Conservation (phyloP, 2,113 vertebrate genomes). For the Callaeas wilsoni region DNA sequence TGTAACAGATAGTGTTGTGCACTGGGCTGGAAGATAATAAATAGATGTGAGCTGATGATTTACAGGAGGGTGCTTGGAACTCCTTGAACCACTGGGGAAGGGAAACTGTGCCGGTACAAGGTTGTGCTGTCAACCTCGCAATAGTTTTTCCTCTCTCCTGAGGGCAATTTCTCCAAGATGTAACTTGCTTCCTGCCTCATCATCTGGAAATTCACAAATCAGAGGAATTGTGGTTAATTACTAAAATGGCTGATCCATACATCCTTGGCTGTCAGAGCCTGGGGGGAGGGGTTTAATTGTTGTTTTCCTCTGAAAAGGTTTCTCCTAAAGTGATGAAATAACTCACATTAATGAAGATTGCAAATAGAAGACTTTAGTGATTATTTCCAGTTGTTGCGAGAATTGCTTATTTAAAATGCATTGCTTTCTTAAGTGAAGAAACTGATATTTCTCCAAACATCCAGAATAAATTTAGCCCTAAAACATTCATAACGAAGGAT, state of each 20-base stretch:
- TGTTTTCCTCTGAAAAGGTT: conserved; percentile 56
- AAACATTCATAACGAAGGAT: conserved; percentile 6
- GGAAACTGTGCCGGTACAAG: conserved; percentile 47
- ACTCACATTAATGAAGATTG: conserved; percentile 63
- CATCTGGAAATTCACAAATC: conserved; percentile 71
- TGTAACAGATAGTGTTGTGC: conserved; percentile 78
- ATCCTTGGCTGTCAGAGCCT: conserved; percentile 50
- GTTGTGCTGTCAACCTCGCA: conserved; percentile 67
- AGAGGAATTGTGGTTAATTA: conserved; percentile 71
- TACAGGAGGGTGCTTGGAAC: conserved; percentile 74
- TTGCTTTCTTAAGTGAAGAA: conserved; percentile 20
- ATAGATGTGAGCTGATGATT: conserved; percentile 76
- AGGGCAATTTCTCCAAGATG: conserved; percentile 66
- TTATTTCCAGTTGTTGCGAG: conserved; percentile 55
- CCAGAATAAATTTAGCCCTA: conserved; percentile 18
- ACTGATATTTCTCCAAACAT: conserved; percentile 10
- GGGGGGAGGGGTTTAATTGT: conserved; percentile 37
- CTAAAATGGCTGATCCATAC: conserved; percentile 59
- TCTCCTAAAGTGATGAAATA: conserved; percentile 58
- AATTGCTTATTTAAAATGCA: conserved; percentile 50
- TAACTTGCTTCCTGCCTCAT: conserved; percentile 62
- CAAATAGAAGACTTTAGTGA: conserved; percentile 35
- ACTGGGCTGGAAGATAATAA: conserved; percentile 77
- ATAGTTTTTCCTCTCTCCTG: conserved; percentile 62
- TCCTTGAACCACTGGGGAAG: conserved; percentile 69